These are phyloP conservation scores for rat (Rattus norvegicus) DNA, from an alignment of 2,113 vertebrate species.

Conservation along the genomic window GRCr8 NC_086039.1:4406001-4406500, in stretches of 20 bases:
- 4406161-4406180: constrained; percentile 12
- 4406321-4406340: constrained; percentile 34
- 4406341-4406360: constrained; percentile 60
- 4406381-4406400: background rate
- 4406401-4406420: background rate
- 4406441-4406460: constrained; percentile 43
- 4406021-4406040: background rate
- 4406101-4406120: background rate
- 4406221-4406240: too few relatives aligned
- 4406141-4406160: too few relatives aligned
- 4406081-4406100: background rate
- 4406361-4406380: constrained; percentile 31
- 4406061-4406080: background rate
- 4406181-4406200: background rate
- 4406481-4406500: constrained; percentile 40
- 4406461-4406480: constrained; percentile 50
- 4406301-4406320: constrained; percentile 43
- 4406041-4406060: background rate
- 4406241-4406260: too few relatives aligned
- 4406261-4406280: too few relatives aligned
- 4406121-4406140: background rate
- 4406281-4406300: background rate
- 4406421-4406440: constrained; percentile 40
- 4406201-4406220: too few relatives aligned
- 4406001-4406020: background rate